phyloP scores from a whole-genome alignment of 2,113 vertebrate species.

The Proteles cristata region DNA sequence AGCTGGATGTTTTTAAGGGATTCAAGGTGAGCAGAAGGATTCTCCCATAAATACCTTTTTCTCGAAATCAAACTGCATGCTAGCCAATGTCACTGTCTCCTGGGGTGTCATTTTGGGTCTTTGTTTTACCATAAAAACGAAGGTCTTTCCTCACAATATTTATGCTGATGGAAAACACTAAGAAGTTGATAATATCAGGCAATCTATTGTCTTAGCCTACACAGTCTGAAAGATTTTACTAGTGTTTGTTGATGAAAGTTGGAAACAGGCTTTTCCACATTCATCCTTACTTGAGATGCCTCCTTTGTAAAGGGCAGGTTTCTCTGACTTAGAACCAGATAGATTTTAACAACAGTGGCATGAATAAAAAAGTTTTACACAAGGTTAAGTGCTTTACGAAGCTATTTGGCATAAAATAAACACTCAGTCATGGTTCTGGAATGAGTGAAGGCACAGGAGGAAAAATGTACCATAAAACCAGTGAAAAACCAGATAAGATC shows the following conservation, averaged over 20 bases:
- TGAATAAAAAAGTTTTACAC: slow-evolving; percentile 34
- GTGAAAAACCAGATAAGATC: neutral
- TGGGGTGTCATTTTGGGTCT: slow-evolving; percentile 62
- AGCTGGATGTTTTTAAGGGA: slow-evolving; percentile 68
- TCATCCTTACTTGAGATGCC: slow-evolving; percentile 54
- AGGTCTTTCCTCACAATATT: slow-evolving; percentile 64
- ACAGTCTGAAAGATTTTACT: neutral
- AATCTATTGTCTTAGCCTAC: slow-evolving; percentile 49
- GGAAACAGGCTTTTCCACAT: slow-evolving; percentile 41
- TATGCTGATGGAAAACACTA: slow-evolving; percentile 65
- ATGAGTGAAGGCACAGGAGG: neutral
- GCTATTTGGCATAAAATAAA: neutral
- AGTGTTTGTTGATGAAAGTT: slow-evolving; percentile 49
- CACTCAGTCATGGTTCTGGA: neutral
- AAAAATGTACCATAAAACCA: neutral
- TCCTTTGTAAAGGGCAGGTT: neutral
- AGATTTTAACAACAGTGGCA: neutral
- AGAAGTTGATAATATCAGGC: slow-evolving; percentile 66
- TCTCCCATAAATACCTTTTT: slow-evolving; percentile 51
- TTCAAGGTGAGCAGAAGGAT: slow-evolving; percentile 33
- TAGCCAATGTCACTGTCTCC: slow-evolving; percentile 73
- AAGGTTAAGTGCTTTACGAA: neutral
- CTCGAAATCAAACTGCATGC: slow-evolving; percentile 70
- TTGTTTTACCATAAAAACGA: slow-evolving; percentile 55
- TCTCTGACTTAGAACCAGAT: neutral